Conservation (phyloP, 1,140 invertebrate species). For the Papilio machaon region DNA sequence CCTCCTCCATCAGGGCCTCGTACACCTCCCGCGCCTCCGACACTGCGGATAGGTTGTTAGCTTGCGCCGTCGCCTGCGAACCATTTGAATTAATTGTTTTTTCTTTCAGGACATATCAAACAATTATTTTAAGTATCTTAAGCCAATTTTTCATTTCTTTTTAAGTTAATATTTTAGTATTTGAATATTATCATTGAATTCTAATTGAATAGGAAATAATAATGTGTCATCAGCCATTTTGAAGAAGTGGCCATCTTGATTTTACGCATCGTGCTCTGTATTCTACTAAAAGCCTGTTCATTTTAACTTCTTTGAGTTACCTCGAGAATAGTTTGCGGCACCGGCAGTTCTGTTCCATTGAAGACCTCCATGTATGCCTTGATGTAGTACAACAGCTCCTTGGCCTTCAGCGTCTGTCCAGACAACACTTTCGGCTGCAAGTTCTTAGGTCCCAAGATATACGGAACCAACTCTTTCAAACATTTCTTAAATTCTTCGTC, state of each 20-base stretch:
- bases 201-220: too few relatives aligned
- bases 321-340: slow-evolving; percentile 98
- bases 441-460: slow-evolving; percentile 93
- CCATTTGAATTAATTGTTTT: background rate
- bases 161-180: too few relatives aligned
- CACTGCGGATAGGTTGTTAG: slow-evolving; percentile 97
- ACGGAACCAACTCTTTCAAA: slow-evolving; percentile 91
- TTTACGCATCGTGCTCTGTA: background rate
- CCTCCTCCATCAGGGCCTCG: slow-evolving; percentile 93
- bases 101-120: background rate
- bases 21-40: slow-evolving; percentile 96
- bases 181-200: too few relatives aligned
- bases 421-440: slow-evolving; percentile 97
- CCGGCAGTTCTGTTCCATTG: slow-evolving; percentile 97
- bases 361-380: slow-evolving; percentile 98
- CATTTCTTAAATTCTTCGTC: slow-evolving; percentile 94
- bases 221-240: background rate
- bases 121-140: too few relatives aligned
- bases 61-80: slow-evolving; percentile 95
- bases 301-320: slow-evolving; percentile 77
- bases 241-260: background rate
- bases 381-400: slow-evolving; percentile 97
- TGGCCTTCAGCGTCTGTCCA: slow-evolving; percentile 94
- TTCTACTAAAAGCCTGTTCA: too few relatives aligned
- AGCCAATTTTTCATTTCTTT: too few relatives aligned